A percentile compares a stretch with the other conserved stretches of the same genome.
Conservation (phyloP, 2,797 vertebrate species). For the Brachyrhaphis roseni region DNA sequence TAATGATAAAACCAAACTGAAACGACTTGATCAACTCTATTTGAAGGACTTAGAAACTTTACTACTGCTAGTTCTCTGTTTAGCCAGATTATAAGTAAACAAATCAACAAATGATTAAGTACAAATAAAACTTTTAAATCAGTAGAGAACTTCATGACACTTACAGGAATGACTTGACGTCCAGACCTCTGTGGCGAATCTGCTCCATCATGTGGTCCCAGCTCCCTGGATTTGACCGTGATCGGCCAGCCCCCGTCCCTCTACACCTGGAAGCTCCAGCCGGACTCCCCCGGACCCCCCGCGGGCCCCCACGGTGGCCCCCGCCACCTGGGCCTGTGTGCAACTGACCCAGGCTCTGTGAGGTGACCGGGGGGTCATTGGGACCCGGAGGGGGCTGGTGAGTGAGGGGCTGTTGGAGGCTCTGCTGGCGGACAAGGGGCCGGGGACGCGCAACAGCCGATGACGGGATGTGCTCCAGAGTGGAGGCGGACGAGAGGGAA, state of each 20-base stretch:
- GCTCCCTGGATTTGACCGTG: slow-evolving; percentile 95
- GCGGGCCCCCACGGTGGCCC: slow-evolving; percentile 86
- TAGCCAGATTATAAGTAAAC: not conserved
- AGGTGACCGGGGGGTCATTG: slow-evolving; percentile 94
- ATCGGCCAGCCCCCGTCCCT: slow-evolving; percentile 86
- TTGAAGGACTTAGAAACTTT: not conserved
- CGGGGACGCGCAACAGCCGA: slow-evolving; percentile 91
- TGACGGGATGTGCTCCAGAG: slow-evolving; percentile 97
- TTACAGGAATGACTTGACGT: slow-evolving; percentile 99
- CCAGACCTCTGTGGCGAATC: slow-evolving; percentile 96
- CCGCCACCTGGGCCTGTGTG: slow-evolving; percentile 88
- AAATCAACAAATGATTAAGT: not conserved
- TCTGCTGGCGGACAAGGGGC: slow-evolving; percentile 96
- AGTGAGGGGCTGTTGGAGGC: slow-evolving; percentile 96
- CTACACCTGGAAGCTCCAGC: slow-evolving; percentile 88
- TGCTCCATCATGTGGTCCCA: slow-evolving; percentile 99
- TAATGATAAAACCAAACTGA: not conserved
- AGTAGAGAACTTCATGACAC: slow-evolving; percentile 66
- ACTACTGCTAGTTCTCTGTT: not conserved
- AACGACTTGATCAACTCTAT: not conserved
- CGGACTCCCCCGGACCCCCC: slow-evolving; percentile 89
- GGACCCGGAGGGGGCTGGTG: slow-evolving; percentile 92
- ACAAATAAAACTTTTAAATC: not conserved
- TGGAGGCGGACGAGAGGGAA: slow-evolving; percentile 93
- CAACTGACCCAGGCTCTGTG: slow-evolving; percentile 96